These are phyloP conservation scores for Neofelis nebulosa DNA, from an alignment of 2,113 vertebrate species.

Conservation along the genomic window DNA sequence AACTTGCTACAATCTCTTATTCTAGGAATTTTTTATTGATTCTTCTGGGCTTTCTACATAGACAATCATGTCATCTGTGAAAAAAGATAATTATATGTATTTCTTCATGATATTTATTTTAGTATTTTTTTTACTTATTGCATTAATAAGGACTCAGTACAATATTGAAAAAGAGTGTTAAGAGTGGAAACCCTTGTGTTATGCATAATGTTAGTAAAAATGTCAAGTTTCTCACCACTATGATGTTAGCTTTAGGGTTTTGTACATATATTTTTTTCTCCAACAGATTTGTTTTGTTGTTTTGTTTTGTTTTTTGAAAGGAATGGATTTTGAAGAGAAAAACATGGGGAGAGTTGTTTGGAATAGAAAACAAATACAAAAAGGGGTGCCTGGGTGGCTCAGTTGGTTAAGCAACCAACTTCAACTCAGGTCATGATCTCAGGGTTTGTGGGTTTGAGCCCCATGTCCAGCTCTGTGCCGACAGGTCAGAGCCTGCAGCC, in stretches of 20 bases:
- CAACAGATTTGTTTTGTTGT: background rate
- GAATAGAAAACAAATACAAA: background rate
- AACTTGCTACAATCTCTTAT: background rate
- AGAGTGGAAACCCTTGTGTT: background rate
- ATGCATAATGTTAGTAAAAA: background rate
- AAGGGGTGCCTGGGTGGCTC: too few relatives aligned
- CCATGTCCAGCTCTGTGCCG: too few relatives aligned
- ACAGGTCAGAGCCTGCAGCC: too few relatives aligned
- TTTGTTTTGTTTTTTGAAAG: background rate
- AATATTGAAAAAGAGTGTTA: background rate
- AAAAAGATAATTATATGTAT: background rate
- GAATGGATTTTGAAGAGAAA: background rate
- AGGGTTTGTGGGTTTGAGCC: too few relatives aligned
- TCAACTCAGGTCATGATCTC: too few relatives aligned
- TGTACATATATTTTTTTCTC: background rate
- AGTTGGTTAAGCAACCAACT: too few relatives aligned
- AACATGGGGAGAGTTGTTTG: background rate
- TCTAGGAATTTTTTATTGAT: background rate
- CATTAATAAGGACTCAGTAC: background rate
- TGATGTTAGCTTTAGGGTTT: background rate
- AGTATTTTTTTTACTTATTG: background rate
- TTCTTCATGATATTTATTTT: background rate
- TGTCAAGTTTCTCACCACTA: background rate
- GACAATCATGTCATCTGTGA: background rate
- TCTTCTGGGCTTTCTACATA: background rate